phyloP scores from a whole-genome alignment of 2,888 invertebrate species.

The Acronicta alni region DNA sequence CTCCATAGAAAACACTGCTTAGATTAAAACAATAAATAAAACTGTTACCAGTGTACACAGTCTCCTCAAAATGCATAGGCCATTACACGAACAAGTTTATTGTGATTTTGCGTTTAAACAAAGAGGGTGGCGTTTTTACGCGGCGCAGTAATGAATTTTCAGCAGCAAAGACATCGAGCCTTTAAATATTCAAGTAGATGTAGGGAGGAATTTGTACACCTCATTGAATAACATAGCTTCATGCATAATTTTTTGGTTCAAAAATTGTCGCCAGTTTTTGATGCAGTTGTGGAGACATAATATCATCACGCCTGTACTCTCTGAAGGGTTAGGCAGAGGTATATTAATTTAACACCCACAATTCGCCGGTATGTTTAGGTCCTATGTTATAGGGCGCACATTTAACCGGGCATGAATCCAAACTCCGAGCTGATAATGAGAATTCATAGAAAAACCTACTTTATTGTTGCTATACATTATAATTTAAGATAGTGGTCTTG shows the following conservation, averaged over 20 bases:
- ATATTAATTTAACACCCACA: too few relatives aligned
- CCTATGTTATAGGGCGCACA: too few relatives aligned
- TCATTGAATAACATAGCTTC: conserved; percentile 88
- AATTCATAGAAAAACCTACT: too few relatives aligned
- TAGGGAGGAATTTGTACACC: conserved; percentile 79
- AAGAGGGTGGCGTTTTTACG: conserved; percentile 83
- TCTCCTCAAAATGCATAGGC: conserved; percentile 81
- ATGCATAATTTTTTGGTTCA: conserved; percentile 83
- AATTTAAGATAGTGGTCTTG: too few relatives aligned
- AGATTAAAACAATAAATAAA: conserved; percentile 75
- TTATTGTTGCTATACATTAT: too few relatives aligned
- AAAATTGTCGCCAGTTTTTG: conserved; percentile 64
- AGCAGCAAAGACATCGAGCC: conserved; percentile 74
- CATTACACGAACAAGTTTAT: conserved; percentile 84
- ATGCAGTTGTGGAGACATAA: conserved; percentile 4
- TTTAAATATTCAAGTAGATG: conserved; percentile 83
- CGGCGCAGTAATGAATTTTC: conserved; percentile 81
- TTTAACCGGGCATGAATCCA: too few relatives aligned
- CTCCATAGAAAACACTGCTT: too few relatives aligned
- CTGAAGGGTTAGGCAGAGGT: too few relatives aligned
- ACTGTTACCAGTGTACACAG: conserved; percentile 54
- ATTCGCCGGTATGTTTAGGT: too few relatives aligned
- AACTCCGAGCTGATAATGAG: too few relatives aligned
- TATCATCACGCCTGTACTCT: too few relatives aligned
- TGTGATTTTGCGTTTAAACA: conserved; percentile 88